Evolutionary conservation across 2,797 vertebrate species (phyloP).

Genomic region (Ceryle rudis): DNA sequence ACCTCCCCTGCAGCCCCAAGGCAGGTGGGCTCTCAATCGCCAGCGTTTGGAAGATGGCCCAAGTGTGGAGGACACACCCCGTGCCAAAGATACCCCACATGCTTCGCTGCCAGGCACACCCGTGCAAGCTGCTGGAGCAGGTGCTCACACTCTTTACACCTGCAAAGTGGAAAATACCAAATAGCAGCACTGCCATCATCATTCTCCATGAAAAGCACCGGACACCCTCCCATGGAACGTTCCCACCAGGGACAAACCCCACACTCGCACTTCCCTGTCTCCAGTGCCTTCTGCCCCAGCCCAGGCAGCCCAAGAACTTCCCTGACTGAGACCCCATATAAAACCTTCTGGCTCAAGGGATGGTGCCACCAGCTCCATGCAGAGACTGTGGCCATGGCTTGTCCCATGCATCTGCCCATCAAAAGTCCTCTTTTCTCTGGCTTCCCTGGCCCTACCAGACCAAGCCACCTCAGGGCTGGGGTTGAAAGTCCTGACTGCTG

Average conservation of each 20-base stretch:
- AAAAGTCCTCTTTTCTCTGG: accelerated
- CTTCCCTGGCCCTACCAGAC: neutral
- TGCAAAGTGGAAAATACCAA: neutral
- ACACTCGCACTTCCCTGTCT: accelerated
- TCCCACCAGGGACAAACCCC: neutral
- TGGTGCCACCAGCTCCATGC: neutral
- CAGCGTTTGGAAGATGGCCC: neutral
- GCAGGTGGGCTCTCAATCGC: neutral
- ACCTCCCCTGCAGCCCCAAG: neutral
- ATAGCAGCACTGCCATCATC: neutral
- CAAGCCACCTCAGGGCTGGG: neutral
- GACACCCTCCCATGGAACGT: neutral
- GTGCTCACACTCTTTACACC: neutral
- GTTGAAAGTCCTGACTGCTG: neutral
- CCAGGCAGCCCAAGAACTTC: accelerated
- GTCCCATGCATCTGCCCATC: accelerated
- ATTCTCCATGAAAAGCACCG: neutral
- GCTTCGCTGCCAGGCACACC: neutral
- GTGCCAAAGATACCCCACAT: neutral
- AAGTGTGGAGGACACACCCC: too few species aligned
- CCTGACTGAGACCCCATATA: accelerated
- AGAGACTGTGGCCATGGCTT: neutral
- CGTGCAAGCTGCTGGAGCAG: neutral
- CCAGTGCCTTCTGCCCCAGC: neutral
- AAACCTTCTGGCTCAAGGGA: neutral